phyloP scores from a whole-genome alignment of 2,888 invertebrate genomes.

The Cordilura impudica region DNA sequence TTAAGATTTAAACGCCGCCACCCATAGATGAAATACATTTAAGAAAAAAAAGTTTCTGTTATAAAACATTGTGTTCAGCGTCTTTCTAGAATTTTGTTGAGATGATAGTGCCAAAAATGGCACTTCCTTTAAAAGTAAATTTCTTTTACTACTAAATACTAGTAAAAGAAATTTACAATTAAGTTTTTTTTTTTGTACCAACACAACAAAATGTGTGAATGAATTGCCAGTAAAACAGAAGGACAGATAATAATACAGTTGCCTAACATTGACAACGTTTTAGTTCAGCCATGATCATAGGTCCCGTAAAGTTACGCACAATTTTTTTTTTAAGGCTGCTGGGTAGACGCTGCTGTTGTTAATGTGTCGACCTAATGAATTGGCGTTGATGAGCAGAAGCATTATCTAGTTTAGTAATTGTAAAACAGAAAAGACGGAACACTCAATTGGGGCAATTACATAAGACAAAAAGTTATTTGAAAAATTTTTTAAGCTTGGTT shows the following conservation, averaged over 20 bases:
- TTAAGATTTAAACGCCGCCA: constrained; percentile 57
- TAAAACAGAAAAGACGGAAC: constrained; percentile 7
- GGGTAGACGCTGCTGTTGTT: background rate
- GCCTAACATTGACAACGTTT: no score
- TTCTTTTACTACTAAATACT: no score
- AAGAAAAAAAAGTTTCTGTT: constrained; percentile 54
- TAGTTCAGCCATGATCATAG: background rate
- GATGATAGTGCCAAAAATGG: constrained; percentile 50
- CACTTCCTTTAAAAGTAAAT: constrained; percentile 40
- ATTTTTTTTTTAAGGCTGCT: background rate
- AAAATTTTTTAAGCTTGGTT: background rate
- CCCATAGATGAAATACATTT: constrained; percentile 56
- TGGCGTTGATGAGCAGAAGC: constrained; percentile 23
- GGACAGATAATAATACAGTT: constrained; percentile 28
- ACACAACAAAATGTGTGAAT: constrained; percentile 10
- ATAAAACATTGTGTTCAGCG: constrained; percentile 20
- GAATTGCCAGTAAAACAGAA: constrained; percentile 29
- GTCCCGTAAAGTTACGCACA: background rate
- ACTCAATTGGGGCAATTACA: constrained; percentile 22
- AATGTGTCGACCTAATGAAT: constrained; percentile 21
- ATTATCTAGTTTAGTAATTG: background rate
- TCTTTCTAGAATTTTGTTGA: constrained; percentile 23
- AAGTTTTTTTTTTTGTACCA: background rate
- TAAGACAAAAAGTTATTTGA: background rate
- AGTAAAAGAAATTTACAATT: no score